Base-by-base conservation (phyloP, 2,797 vertebrate genomes). In the Oryzias sinensis region DNA sequence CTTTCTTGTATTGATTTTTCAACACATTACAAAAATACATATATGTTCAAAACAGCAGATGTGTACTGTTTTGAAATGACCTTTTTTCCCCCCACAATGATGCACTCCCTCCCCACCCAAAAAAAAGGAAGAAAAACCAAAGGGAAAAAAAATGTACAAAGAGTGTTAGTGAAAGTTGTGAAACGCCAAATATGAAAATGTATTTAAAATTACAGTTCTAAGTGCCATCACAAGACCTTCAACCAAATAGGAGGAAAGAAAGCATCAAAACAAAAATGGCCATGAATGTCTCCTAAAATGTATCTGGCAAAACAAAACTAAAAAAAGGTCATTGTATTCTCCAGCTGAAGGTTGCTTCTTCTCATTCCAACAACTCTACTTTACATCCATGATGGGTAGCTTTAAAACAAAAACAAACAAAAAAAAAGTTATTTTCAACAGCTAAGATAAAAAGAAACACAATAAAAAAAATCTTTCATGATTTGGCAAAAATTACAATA, bases 331-430 rank as follows among this genome's bases (percentile, higher is more conserved):
- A 56, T 43, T 72, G 56, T 69, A 37, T 76, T 73, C 70, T 58
- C 77, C 76, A 70, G 62, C 59, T 47, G 42, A 80, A 81, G 62
- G 54, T 62, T 75, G 55, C 51, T 69, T 42, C 64, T 68, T 76
- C 53, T 44, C 54, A 70, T 55, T 65, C 62, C 24, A 47, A 59
- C 54, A 20, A 20, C 72, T 74, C 65, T 76, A 53, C 86, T 95
- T 93, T 95, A 96, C 91, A 97, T 95, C 94, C 94, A 91, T 87
- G 87, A 90, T 93, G 94, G 92, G 96, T 95, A 92, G 77, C 83
- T 92, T 91, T 94, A 95, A 45, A 37, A 46, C 94, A 93, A 94
- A 95, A 95, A 92, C 92, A 92, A 93, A 92, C 94, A n/a, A 80
- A 54, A 92, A 82, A 94, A 91, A 18, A 18, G 18, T 93, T 87